Evolutionary conservation across 2,113 vertebrate genomes (phyloP).

Genomic region (Cariama cristata): DNA sequence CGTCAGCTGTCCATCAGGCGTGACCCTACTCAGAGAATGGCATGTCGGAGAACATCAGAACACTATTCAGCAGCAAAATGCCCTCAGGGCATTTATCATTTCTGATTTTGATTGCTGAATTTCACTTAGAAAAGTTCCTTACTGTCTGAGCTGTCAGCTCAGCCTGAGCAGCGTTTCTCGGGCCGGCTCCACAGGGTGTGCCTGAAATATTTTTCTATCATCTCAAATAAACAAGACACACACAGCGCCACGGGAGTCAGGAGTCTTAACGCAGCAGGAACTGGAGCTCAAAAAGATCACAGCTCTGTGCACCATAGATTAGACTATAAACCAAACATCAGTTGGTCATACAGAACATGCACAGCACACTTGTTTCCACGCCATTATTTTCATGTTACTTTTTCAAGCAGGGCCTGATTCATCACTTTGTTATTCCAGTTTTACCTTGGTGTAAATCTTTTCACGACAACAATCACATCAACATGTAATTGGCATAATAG

Average conservation of each 20-base stretch:
- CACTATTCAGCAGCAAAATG: neutral
- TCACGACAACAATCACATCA: neutral
- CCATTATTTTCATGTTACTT: neutral
- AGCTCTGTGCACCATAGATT: neutral
- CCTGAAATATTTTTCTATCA: neutral
- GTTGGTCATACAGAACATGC: neutral
- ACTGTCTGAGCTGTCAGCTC: neutral
- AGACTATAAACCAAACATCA: neutral
- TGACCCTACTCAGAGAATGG: neutral
- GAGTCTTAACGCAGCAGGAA: neutral
- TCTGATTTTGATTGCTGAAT: neutral
- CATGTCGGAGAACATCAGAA: neutral
- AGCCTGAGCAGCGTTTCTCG: accelerated
- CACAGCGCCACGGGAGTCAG: neutral
- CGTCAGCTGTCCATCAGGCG: neutral
- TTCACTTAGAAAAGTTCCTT: neutral
- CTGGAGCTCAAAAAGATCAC: neutral
- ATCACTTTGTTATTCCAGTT: neutral
- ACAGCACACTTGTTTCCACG: neutral
- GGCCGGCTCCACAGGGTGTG: neutral
- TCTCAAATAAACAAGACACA: constrained; percentile 1
- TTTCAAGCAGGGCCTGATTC: neutral
- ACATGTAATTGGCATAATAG: neutral
- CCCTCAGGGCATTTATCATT: neutral
- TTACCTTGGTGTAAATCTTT: neutral